Percentiles rank a stretch among this genome's conserved stretches.
phyloP scores from a whole-genome alignment of 2,797 vertebrate species.

The Moxostoma hubbsi region DNA sequence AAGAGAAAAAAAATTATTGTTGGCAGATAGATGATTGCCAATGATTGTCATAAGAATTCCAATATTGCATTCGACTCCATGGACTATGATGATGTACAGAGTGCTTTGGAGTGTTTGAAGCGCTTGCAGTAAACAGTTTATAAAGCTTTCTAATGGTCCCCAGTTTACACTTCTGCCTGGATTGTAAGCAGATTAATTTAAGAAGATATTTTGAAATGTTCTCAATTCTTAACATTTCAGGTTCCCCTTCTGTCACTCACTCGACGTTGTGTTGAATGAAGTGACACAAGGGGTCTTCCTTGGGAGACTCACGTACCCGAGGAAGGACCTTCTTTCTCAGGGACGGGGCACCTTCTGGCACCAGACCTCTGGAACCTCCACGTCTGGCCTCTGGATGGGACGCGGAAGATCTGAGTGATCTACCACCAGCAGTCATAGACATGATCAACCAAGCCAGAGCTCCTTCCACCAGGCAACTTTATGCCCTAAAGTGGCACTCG shows the following conservation, averaged over 20 bases:
- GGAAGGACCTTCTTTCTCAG: no score
- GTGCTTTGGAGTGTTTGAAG: not conserved
- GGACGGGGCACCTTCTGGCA: no score
- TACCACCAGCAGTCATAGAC: no score
- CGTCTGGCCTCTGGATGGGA: no score
- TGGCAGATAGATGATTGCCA: constrained; percentile 2
- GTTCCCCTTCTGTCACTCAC: not conserved
- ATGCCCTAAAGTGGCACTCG: no score
- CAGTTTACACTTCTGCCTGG: not conserved
- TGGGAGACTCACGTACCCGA: no score
- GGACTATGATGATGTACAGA: not conserved
- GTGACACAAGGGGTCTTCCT: no score
- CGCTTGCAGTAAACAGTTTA: not conserved
- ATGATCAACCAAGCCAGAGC: no score
- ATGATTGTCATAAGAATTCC: not conserved
- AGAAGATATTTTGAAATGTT: constrained; percentile 32
- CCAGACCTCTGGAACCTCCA: no score
- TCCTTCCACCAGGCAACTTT: no score
- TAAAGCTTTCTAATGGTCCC: not conserved
- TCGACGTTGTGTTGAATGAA: no score
- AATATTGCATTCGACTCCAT: not conserved
- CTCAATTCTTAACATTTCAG: not conserved
- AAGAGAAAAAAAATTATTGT: constrained; percentile 1
- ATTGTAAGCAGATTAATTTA: not conserved
- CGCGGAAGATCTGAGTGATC: no score